Evolutionary conservation across 2,797 vertebrate genomes (phyloP).

Genomic region (Myotis myotis): DNA sequence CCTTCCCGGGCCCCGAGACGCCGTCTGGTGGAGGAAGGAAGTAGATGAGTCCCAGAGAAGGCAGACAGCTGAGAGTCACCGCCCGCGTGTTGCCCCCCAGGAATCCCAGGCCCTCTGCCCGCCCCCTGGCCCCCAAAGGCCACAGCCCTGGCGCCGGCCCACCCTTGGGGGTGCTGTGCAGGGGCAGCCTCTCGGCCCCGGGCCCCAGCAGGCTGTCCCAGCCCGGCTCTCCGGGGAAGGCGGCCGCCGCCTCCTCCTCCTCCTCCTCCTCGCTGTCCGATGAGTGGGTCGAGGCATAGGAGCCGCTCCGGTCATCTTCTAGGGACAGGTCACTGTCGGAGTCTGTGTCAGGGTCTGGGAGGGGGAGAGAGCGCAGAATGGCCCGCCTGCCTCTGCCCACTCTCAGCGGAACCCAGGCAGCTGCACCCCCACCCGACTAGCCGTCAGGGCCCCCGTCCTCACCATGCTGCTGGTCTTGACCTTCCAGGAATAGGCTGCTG

Average conservation of each 20-base stretch:
- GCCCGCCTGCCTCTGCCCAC: background rate
- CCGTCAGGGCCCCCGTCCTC: background rate
- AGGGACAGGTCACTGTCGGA: constrained; percentile 96
- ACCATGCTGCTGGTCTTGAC: constrained; percentile 88
- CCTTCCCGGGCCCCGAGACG: constrained; percentile 71
- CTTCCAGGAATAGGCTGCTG: constrained; percentile 86
- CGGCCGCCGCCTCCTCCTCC: constrained; percentile 88
- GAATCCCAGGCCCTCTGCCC: background rate
- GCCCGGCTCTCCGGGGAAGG: constrained; percentile 87
- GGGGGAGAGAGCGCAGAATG: constrained; percentile 44
- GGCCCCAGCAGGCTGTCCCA: constrained; percentile 92
- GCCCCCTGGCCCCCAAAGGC: background rate
- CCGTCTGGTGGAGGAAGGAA: constrained; percentile 79
- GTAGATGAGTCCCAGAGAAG: background rate
- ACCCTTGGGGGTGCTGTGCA: constrained; percentile 86
- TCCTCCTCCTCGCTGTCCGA: constrained; percentile 95
- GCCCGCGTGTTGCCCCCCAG: background rate
- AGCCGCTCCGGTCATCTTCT: constrained; percentile 94
- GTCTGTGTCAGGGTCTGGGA: constrained; percentile 91
- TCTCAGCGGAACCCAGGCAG: background rate
- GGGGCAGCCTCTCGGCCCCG: constrained; percentile 82
- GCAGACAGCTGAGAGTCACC: background rate
- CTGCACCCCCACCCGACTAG: background rate
- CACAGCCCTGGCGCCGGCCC: constrained; percentile 36
- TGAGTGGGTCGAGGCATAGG: constrained; percentile 94